phyloP scores from a whole-genome alignment of 2,113 vertebrate genomes.

The Rhizomys pruinosus region DNA sequence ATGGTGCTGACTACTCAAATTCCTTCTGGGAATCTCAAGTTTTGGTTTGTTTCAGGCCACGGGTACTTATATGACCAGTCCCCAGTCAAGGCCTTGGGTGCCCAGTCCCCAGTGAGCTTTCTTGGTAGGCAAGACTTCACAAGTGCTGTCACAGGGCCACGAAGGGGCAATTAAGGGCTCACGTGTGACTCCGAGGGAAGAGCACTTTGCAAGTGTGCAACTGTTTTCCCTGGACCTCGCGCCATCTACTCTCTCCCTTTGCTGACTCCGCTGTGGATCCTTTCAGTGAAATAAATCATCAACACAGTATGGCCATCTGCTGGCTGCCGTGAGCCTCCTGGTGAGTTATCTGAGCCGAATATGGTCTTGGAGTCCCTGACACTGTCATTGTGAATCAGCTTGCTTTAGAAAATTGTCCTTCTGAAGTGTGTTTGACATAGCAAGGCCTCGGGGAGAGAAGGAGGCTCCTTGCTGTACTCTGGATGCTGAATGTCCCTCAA shows the following conservation, averaged over 20 bases:
- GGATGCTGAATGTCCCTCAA: neutral
- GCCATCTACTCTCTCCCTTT: neutral
- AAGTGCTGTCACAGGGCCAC: accelerated
- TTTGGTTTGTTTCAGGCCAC: neutral
- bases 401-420: neutral
- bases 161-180: neutral
- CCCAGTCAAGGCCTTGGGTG: neutral
- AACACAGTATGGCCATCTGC: neutral
- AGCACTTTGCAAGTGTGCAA: neutral
- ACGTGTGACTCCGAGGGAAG: neutral
- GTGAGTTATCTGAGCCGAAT: neutral
- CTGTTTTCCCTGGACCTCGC: neutral
- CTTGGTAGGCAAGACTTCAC: neutral
- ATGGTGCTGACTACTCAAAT: neutral
- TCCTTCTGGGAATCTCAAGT: neutral
- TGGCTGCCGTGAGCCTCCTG: neutral
- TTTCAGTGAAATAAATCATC: slow-evolving; percentile 1
- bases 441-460: neutral
- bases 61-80: neutral
- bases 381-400: neutral
- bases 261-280: neutral
- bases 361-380: neutral
- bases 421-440: accelerated
- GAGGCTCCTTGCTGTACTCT: neutral
- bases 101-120: neutral